phyloP scores from a whole-genome alignment of 2,888 invertebrate species.

The Merodon equestris region DNA sequence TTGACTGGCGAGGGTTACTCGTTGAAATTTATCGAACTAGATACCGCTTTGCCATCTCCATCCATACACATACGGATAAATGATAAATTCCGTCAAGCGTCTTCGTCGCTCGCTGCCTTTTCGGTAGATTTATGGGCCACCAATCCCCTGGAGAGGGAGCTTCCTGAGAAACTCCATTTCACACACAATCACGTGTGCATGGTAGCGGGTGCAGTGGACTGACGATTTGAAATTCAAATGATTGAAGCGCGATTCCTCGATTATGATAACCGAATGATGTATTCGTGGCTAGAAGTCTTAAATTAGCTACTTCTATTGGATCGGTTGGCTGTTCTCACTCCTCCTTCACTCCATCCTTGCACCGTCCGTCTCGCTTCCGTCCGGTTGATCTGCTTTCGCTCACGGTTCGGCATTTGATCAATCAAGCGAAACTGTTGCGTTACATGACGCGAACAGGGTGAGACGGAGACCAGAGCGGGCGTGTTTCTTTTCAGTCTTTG shows the following conservation, averaged over 20 bases:
- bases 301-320: conserved; percentile 64
- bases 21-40: conserved; percentile 67
- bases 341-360: too few relatives aligned
- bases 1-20: conserved; percentile 58
- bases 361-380: too few relatives aligned
- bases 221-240: conserved; percentile 71
- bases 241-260: conserved; percentile 69
- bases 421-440: conserved; percentile 50
- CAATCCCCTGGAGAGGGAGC: conserved; percentile 48
- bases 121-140: conserved; percentile 59
- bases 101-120: conserved; percentile 41
- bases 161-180: conserved; percentile 57
- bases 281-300: conserved; percentile 59
- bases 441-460: background rate
- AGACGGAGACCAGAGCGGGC: conserved; percentile 49
- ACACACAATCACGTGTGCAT: conserved; percentile 5
- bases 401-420: conserved; percentile 33
- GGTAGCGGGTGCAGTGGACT: conserved; percentile 1
- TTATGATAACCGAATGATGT: conserved; percentile 69
- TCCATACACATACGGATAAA: conserved; percentile 32
- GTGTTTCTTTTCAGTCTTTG: conserved; percentile 25
- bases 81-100: conserved; percentile 40
- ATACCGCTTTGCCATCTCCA: conserved; percentile 54
- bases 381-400: conserved; percentile 2
- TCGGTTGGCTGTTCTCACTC: background rate